A percentile compares a stretch with the other conserved stretches of the same genome.
Evolutionary conservation across 92 coral and sea anemone genomes (phyloP).

Genomic region (Paramuricea clavata): DNA sequence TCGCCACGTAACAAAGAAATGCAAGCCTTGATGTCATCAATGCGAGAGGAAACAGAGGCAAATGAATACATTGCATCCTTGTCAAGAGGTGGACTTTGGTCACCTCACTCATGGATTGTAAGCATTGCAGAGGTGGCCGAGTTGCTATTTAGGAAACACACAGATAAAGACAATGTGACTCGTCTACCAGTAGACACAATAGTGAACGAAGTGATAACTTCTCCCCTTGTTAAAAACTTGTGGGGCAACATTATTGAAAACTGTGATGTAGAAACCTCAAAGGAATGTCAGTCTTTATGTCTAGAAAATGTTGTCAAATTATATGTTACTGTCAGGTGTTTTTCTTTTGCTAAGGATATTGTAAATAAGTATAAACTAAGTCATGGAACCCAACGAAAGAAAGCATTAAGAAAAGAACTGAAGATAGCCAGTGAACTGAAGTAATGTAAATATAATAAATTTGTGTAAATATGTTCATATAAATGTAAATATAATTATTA

Average conservation of each 20-base stretch:
- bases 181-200: conserved; percentile 19
- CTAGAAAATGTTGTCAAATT: neutral
- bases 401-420: neutral
- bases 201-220: neutral
- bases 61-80: no score
- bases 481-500: no score
- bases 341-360: neutral
- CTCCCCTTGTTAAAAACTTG: neutral
- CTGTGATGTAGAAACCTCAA: neutral
- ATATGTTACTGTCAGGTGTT: no score
- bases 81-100: no score
- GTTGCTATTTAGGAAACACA: no score
- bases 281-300: conserved; percentile 5
- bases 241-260: neutral
- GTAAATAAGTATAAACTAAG: neutral
- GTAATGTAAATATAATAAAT: no score
- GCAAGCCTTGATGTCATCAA: no score
- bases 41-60: no score
- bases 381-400: neutral
- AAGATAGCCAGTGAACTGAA: neutral
- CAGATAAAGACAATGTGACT: neutral
- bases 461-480: no score
- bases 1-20: no score
- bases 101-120: no score
- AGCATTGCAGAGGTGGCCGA: no score